A percentile compares a stretch with the other conserved stretches of the same genome.
These are phyloP conservation scores for Prietella phreatophila DNA, from an alignment of 2,113 vertebrate genomes.

Conservation along the genomic window DNA sequence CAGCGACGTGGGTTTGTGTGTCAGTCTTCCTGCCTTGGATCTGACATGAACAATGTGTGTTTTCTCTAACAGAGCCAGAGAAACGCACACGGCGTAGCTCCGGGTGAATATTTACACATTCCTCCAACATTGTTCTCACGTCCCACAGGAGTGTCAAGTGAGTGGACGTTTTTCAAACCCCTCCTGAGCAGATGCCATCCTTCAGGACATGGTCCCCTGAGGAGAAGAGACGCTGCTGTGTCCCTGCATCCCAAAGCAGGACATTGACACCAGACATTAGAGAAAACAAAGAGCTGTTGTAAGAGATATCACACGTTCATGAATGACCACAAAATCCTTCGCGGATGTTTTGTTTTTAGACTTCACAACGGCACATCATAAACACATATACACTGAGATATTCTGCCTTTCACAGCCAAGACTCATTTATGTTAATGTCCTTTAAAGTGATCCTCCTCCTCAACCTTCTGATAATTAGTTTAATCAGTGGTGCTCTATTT, in stretches of 20 bases:
- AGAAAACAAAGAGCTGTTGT: neutral
- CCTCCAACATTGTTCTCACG: slow-evolving; percentile 1
- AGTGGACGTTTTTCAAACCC: neutral
- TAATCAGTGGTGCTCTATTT: neutral
- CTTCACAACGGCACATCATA: neutral
- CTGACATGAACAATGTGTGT: too few species aligned
- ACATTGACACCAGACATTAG: too few species aligned
- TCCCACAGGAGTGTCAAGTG: neutral
- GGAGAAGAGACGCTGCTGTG: neutral
- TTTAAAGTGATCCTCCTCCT: neutral
- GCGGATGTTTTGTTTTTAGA: neutral
- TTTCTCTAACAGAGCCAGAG: neutral
- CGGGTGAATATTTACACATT: neutral
- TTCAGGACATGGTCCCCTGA: neutral
- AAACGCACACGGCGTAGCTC: neutral
- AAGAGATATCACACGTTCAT: too few species aligned
- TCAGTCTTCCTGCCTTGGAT: neutral
- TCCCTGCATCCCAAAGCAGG: neutral
- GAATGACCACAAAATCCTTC: too few species aligned
- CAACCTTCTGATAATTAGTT: neutral
- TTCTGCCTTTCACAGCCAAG: neutral
- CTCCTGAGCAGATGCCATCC: slow-evolving; percentile 1
- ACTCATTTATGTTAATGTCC: neutral
- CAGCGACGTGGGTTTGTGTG: too few species aligned
- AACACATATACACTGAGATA: neutral